Conservation (phyloP, 2,888 invertebrate genomes). For the Globia sparganii region DNA sequence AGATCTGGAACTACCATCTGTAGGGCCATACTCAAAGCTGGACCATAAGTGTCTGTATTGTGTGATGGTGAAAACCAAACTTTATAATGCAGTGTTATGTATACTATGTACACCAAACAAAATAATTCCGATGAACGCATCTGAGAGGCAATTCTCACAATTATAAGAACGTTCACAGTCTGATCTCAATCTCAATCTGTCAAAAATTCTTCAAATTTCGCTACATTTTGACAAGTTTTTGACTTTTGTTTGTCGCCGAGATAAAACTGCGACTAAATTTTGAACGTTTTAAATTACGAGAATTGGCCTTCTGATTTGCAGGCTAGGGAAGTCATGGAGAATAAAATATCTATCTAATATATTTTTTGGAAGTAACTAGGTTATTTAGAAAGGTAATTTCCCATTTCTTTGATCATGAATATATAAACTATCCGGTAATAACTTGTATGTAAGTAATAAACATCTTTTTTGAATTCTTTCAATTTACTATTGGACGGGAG, state of each 20-base stretch:
- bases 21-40: too few species aligned
- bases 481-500: neutral
- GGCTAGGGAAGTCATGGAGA: neutral
- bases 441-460: neutral
- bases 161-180: too few species aligned
- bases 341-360: neutral
- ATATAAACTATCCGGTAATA: neutral
- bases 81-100: neutral
- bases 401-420: neutral
- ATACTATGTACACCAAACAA: too few species aligned
- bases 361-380: neutral
- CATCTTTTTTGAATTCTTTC: rapidly evolving
- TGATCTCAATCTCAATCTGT: too few species aligned
- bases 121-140: neutral
- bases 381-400: too few species aligned
- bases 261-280: too few species aligned
- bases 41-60: neutral
- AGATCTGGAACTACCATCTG: neutral
- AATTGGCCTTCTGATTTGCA: too few species aligned
- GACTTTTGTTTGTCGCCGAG: too few species aligned
- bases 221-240: too few species aligned
- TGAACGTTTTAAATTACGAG: too few species aligned
- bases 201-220: too few species aligned
- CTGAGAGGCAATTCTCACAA: too few species aligned
- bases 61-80: neutral